Percentiles rank a stretch among this genome's conserved stretches.
Conservation (phyloP, 2,888 invertebrate species). For the Drosophila paramelanica region DNA sequence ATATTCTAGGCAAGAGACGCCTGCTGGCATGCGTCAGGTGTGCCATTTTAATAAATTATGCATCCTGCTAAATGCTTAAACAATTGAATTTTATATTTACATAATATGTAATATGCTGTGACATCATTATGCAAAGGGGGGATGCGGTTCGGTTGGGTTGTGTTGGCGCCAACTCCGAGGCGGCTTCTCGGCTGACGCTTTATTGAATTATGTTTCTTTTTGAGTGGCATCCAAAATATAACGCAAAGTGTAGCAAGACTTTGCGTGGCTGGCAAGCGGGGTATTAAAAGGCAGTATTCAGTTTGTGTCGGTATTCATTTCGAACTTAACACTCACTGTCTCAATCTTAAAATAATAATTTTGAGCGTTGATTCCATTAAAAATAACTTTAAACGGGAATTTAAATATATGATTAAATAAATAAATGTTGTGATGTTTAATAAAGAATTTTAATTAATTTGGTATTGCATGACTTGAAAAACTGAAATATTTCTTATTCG, state of each 20-base stretch:
- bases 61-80: conserved; percentile 84
- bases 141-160: neutral
- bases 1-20: conserved; percentile 42
- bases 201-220: conserved; percentile 74
- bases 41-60: conserved; percentile 84
- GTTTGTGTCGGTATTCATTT: conserved; percentile 29
- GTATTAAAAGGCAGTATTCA: neutral
- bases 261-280: neutral
- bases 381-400: too few species aligned
- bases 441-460: too few species aligned
- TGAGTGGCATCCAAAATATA: conserved; percentile 72
- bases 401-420: too few species aligned
- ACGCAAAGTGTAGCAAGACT: conserved; percentile 55
- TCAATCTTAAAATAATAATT: too few species aligned
- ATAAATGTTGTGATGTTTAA: too few species aligned
- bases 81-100: conserved; percentile 84
- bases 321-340: conserved; percentile 2
- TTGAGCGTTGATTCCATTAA: too few species aligned
- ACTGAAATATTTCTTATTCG: too few species aligned
- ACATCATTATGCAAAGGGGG: conserved; percentile 73
- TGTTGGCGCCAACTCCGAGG: conserved; percentile 2
- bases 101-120: conserved; percentile 82
- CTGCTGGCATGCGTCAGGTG: conserved; percentile 82
- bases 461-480: too few species aligned
- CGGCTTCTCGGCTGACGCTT: conserved; percentile 50